Base-by-base conservation (phyloP, 2,888 invertebrate species). In the Nysson spinosus region DNA sequence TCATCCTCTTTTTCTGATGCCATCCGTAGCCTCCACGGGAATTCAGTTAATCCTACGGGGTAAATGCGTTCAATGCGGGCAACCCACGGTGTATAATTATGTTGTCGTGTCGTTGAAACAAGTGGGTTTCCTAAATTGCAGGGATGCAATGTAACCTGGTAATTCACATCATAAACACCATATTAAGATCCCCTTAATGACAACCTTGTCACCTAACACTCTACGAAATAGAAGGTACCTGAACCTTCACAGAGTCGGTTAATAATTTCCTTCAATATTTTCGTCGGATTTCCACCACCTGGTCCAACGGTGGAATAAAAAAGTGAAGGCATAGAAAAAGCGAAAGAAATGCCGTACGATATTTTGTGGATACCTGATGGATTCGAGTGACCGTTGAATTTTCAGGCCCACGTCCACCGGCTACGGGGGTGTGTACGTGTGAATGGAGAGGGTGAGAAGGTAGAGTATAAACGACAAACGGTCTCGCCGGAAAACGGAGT, bases 351-450 rank as follows among this genome's bases (percentile, higher is more conserved):
- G 78, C 79, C 81, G 82, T 77, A 78, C 78, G 76, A 81, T 82
- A 83, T 85, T 85, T 85, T 82, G 83, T 77, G 83, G 82, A 82
- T 81, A 78, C 81, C 75, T 76, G 79, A 77, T 80, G 79, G 79
- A 83, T 78, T 76, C 78, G 72, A 78, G 78, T 82, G 83, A 82
- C 83, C 85, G 78, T 78, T 79, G 81, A 83, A 82, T 83, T 85
- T 79, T 76, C 78, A 75, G 79, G 75, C 58, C 40, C 55, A 66
- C 49, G 66, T 63, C 66, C 34, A 51, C 54, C 39, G 42, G 19
- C 24, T 49, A 16, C 22, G 3, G 52, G 43, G 44, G 47, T 22
- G 39, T 3, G 34, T 28, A 26, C 3, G 35, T 9, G 49, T 16
- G 54, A 49, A n/a, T 17, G 35, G 16, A 35, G 37, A 37, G 55